Evolutionary conservation across 35 echinoderm and acorn worm genomes (phyloP), one percentile per base, ranked within the genome.

Genomic region (Acanthaster planci): DNA sequence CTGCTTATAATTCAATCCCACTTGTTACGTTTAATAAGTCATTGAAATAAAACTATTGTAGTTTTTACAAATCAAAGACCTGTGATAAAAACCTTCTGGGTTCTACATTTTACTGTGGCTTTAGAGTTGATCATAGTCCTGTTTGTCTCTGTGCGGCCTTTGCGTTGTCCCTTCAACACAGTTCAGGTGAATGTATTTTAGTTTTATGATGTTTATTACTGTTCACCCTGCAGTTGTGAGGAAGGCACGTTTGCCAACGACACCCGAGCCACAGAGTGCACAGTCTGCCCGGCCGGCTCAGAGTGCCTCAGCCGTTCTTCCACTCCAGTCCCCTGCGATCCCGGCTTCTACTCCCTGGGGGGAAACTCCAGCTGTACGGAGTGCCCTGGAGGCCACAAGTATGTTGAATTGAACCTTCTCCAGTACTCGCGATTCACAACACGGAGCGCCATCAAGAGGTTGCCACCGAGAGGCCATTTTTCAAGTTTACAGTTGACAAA

Each of bases 361-460:
- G 91, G 95, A 6, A 90, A 93, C 67, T 67, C 76, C 40, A 91
- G 77, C 78, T 97, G 95, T 85, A 93, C 88, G 17, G 39, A 68
- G 34, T 93, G 91, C 67, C 87, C 87, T 9, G 95, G 80, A 19
- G 91, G 95, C 0, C 80, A 97, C 52, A 50, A 87, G 95, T 97
- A 90, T 76, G 90, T 89, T 8, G 14, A 30, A 1, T 23, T n/a
- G n/a, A n/a, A n/a, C n/a, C n/a, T n/a, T n/a, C n/a, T n/a, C n/a
- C n/a, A n/a, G n/a, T n/a, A n/a, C n/a, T n/a, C n/a, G n/a, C n/a
- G n/a, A n/a, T n/a, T n/a, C n/a, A n/a, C n/a, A n/a, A n/a, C n/a
- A n/a, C n/a, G n/a, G n/a, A n/a, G n/a, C n/a, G n/a, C n/a, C n/a
- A n/a, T n/a, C n/a, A n/a, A n/a, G n/a, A n/a, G n/a, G n/a, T n/a